phyloP scores from a whole-genome alignment of 1,140 invertebrate species.

The Rhagoletis pomonella region DNA sequence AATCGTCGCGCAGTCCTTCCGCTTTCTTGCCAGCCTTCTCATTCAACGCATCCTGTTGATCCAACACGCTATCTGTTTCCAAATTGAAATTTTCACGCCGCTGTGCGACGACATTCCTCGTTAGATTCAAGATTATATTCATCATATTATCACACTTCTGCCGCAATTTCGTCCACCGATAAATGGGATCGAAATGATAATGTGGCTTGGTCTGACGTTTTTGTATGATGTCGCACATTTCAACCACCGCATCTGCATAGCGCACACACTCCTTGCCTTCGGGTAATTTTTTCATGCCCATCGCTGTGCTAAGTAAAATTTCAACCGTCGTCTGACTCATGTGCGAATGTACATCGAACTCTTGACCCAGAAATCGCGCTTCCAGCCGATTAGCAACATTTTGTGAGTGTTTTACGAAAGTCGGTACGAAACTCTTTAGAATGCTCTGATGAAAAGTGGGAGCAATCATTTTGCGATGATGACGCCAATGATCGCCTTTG shows the following conservation, averaged over 20 bases:
- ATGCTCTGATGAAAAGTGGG: conserved; percentile 96
- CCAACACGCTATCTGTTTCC: conserved; percentile 75
- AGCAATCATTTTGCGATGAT: conserved; percentile 90
- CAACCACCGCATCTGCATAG: conserved; percentile 84
- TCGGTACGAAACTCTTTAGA: conserved; percentile 89
- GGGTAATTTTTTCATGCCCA: conserved; percentile 81
- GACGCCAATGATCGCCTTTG: conserved; percentile 88
- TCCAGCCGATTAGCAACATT: conserved; percentile 81
- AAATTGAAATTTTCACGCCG: conserved; percentile 76
- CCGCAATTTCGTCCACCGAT: conserved; percentile 78
- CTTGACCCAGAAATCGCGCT: conserved; percentile 78
- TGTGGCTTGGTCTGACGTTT: conserved; percentile 80
- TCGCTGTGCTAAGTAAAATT: conserved; percentile 87
- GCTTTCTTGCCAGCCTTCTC: conserved; percentile 59
- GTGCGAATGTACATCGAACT: conserved; percentile 89
- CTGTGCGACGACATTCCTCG: conserved; percentile 78
- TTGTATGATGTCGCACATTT: conserved; percentile 84
- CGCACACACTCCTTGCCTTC: conserved; percentile 80
- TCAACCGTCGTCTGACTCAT: conserved; percentile 90
- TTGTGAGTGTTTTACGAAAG: conserved; percentile 89
- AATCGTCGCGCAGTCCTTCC: conserved; percentile 79
- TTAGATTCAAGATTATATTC: conserved; percentile 80
- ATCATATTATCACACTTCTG: conserved; percentile 79
- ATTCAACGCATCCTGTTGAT: conserved; percentile 63
- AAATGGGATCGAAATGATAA: conserved; percentile 78